Evolutionary conservation across 2,797 vertebrate genomes (phyloP), one percentile per base, ranked within the genome.

Genomic region (Pseudotriccus pelzelni): DNA sequence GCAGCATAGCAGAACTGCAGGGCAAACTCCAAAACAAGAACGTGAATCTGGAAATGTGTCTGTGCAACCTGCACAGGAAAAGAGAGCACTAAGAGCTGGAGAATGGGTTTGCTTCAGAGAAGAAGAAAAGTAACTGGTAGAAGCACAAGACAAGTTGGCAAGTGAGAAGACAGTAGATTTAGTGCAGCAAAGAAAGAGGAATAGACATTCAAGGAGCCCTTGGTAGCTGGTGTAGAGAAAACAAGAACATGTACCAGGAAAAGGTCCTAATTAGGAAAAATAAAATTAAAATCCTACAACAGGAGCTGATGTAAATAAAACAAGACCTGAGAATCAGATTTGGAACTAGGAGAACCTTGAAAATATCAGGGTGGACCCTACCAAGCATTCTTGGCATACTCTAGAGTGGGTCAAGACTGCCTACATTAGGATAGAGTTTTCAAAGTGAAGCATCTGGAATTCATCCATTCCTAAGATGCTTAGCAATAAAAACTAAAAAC

Each of bases 21-120:
- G 37, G 28, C 6, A 87, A 94, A 67, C 6, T 36, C 21, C 11
- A 67, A 30, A 60, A 49, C 6, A 76, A 67, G 41, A 73, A 66
- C 25, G 4, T 25, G 21, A 92, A 52, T n/a, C n/a, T 70, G 18
- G 25, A 80, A 89, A 85, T 8, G 23, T 16, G 17, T 18, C 25
- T 5, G 2, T 21, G 28, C 39, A 70, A 25, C 12, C 32, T 76
- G 28, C 0, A 1, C 1, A 2, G 32, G 46, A 18, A 77, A 76
- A 77, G 22, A 36, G 28, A 49, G 3, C 52, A n/a, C 7, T 59
- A 4, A 6, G 56, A 89, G 21, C 7, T 70, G 30, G 18, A 74
- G 46, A 60, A 49, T 4, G 53, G 2, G 3, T 66, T 79, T 86
- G 28, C 12, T 68, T 60, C 49, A 53, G 0, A 3, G 49, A 81